Evolutionary conservation across 2,888 invertebrate genomes (phyloP).

Genomic region (Bedellia somnulentella): DNA sequence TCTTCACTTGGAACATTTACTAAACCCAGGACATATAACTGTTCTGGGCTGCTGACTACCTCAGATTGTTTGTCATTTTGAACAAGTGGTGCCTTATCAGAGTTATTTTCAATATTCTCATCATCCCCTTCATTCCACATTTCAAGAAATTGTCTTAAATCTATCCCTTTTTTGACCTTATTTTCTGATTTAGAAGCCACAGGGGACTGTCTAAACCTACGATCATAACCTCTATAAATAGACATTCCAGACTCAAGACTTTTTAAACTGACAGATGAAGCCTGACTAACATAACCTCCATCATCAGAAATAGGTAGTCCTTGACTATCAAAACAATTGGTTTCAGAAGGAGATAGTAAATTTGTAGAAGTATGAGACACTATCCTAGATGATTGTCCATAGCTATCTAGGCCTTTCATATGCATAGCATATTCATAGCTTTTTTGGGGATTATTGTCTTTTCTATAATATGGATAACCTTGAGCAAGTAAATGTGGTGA

Average conservation of each 20-base stretch:
- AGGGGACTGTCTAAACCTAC: constrained; percentile 16
- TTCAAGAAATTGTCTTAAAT: constrained; percentile 51
- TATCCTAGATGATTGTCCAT: constrained; percentile 27
- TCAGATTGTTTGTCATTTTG: constrained; percentile 14
- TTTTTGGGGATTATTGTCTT: constrained; percentile 28
- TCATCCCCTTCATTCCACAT: constrained; percentile 59
- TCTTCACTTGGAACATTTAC: constrained; percentile 52
- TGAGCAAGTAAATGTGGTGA: too few relatives aligned
- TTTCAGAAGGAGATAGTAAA: constrained; percentile 44
- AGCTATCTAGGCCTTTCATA: constrained; percentile 32
- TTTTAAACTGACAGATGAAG: constrained; percentile 41
- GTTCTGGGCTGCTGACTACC: constrained; percentile 27
- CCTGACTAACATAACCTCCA: constrained; percentile 52
- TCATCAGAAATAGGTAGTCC: constrained; percentile 38
- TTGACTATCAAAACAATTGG: constrained; percentile 39
- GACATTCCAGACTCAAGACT: constrained; percentile 35
- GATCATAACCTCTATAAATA: constrained; percentile 31
- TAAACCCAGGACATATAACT: constrained; percentile 48
- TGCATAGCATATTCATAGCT: constrained; percentile 33
- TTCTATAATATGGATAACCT: constrained; percentile 37
- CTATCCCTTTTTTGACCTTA: constrained; percentile 32
- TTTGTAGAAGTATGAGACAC: constrained; percentile 43
- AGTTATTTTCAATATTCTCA: constrained; percentile 20
- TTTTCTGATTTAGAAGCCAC: constrained; percentile 8
- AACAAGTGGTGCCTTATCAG: constrained; percentile 16